A percentile compares a stretch with the other conserved stretches of the same genome.
These are phyloP conservation scores for Xiphophorus maculatus DNA, from an alignment of 2,113 vertebrate genomes.

Conservation along the genomic window DNA sequence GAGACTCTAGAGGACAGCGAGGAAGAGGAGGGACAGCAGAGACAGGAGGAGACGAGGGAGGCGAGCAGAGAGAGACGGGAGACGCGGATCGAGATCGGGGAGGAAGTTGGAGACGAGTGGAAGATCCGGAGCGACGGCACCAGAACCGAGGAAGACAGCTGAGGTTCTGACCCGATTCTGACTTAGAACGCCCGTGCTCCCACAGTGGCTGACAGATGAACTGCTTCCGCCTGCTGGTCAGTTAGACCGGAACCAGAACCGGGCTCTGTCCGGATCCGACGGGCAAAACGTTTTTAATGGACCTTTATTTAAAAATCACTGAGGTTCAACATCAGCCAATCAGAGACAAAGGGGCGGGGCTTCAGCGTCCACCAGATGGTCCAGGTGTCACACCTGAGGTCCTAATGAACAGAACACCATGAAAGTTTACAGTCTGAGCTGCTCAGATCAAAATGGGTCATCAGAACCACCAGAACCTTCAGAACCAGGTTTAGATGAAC, in stretches of 20 bases:
- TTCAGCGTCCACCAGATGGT: neutral
- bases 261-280: no score
- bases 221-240: neutral
- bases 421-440: neutral
- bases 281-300: no score
- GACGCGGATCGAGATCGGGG: conserved; percentile 63
- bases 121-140: conserved; percentile 44
- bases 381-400: no score
- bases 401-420: no score
- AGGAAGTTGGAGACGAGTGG: conserved; percentile 69
- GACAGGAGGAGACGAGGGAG: conserved; percentile 26
- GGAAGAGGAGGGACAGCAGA: conserved; percentile 32
- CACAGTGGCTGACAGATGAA: neutral
- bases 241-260: neutral
- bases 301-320: neutral
- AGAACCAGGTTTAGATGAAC: no score
- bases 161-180: conserved; percentile 11
- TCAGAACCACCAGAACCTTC: neutral
- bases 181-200: neutral
- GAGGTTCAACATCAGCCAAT: neutral
- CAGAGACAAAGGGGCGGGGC: neutral
- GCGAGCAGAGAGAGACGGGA: conserved; percentile 50
- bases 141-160: conserved; percentile 22
- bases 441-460: neutral
- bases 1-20: conserved; percentile 29